A percentile compares a stretch with the other conserved stretches of the same genome.
These are phyloP conservation scores for Gobionotothen gibberifrons DNA, from an alignment of 2,797 vertebrate genomes.

Conservation along the genomic window DNA sequence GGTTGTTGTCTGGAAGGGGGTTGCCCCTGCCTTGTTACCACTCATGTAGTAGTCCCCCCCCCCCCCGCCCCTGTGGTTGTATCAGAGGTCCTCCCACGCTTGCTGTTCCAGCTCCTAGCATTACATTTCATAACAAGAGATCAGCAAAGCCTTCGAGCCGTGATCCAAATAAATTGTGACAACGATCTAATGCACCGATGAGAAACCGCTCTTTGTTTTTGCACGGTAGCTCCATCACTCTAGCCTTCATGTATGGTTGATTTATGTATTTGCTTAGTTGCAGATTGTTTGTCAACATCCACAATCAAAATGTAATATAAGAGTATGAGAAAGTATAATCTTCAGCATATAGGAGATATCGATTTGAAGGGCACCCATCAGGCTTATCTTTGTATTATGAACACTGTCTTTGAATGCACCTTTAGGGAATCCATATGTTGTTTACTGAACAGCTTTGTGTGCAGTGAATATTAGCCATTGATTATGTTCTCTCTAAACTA, in stretches of 20 bases:
- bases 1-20: conserved; percentile 12
- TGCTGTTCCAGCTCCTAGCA: conserved; percentile 20
- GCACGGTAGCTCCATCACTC: conserved; percentile 6
- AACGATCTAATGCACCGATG: conserved; percentile 40
- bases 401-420: not conserved
- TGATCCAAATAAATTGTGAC: conserved; percentile 51
- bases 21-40: conserved; percentile 12
- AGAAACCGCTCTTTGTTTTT: conserved; percentile 42
- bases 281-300: conserved; percentile 20
- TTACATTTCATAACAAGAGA: conserved; percentile 10
- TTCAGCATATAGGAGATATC: conserved; percentile 28
- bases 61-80: conserved; percentile 16
- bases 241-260: not conserved
- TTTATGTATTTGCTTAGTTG: conserved; percentile 6
- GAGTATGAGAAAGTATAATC: not conserved
- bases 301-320: conserved; percentile 4
- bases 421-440: not conserved
- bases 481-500: not conserved
- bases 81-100: conserved; percentile 10
- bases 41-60: conserved; percentile 8
- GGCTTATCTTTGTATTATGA: conserved; percentile 24
- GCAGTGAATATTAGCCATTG: not conserved
- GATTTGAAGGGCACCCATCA: conserved; percentile 29
- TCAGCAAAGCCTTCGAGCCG: conserved; percentile 7
- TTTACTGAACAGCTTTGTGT: not conserved